phyloP scores from a whole-genome alignment of 2,888 invertebrate genomes.

The Diabrotica balteata region DNA sequence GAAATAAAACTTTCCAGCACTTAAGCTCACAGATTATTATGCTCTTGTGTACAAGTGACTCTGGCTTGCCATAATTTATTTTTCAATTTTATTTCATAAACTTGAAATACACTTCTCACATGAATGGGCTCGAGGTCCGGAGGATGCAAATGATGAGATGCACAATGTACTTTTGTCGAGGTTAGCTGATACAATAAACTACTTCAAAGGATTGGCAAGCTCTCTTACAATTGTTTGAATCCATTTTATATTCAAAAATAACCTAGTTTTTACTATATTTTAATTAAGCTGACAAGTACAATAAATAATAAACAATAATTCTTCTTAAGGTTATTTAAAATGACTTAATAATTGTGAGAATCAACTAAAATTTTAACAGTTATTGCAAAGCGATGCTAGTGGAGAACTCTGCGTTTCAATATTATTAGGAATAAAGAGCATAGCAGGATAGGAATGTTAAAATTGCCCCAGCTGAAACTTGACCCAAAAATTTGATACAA shows the following conservation, averaged over 20 bases:
- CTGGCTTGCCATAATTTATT: constrained; percentile 27
- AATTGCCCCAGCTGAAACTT: too few relatives aligned
- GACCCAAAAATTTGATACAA: too few relatives aligned
- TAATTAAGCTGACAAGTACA: too few relatives aligned
- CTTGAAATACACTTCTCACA: constrained; percentile 27
- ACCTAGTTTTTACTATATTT: too few relatives aligned
- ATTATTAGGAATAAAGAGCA: too few relatives aligned
- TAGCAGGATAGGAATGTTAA: too few relatives aligned
- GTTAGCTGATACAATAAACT: neutral
- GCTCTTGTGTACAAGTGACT: constrained; percentile 32
- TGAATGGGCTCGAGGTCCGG: constrained; percentile 14
- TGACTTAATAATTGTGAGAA: too few relatives aligned
- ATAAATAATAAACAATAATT: too few relatives aligned
- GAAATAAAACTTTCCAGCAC: constrained; percentile 35
- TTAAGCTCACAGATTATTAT: constrained; percentile 34
- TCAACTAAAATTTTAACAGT: too few relatives aligned
- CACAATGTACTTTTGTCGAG: neutral
- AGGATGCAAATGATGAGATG: constrained; percentile 5
- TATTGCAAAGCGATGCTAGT: too few relatives aligned
- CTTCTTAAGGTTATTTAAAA: too few relatives aligned
- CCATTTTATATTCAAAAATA: neutral
- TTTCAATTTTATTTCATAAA: constrained; percentile 35
- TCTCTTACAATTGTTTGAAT: neutral
- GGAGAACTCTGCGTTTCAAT: too few relatives aligned
- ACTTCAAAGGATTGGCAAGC: neutral